Evolutionary conservation across 2,113 vertebrate genomes (phyloP).

Genomic region (Phasianus colchicus): DNA sequence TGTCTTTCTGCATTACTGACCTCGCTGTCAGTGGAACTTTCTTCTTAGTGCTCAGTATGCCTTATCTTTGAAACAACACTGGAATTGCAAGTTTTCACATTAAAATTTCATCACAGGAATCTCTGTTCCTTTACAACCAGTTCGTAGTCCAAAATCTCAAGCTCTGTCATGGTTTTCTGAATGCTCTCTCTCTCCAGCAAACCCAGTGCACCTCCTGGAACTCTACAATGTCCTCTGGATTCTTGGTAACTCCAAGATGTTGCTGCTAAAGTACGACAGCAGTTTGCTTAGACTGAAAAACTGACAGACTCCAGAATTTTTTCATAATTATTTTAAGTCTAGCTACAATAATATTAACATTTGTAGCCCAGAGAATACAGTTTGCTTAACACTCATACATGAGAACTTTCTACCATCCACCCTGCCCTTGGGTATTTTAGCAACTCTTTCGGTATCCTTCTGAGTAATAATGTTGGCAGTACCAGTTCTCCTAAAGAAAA

Average conservation of each 20-base stretch:
- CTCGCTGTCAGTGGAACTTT: not conserved
- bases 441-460: not conserved
- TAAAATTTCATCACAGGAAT: not conserved
- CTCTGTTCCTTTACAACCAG: not conserved
- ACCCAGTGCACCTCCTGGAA: not conserved
- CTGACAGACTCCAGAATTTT: not conserved
- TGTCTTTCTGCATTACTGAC: not conserved
- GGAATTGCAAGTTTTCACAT: not conserved
- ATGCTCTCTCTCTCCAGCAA: not conserved
- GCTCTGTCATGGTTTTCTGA: not conserved
- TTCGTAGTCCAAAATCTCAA: not conserved
- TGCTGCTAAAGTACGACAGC: accelerated
- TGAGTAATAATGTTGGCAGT: not conserved
- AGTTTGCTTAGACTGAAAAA: not conserved
- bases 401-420: not conserved
- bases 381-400: not conserved
- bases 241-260: not conserved
- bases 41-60: not conserved
- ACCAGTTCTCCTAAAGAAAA: not conserved
- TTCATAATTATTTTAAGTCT: not conserved
- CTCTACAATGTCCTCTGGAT: not conserved
- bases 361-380: not conserved
- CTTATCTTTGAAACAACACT: not conserved
- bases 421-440: not conserved
- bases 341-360: not conserved